Evolutionary conservation across 2,113 vertebrate species (phyloP).

Genomic region (Haliaeetus leucogaster): DNA sequence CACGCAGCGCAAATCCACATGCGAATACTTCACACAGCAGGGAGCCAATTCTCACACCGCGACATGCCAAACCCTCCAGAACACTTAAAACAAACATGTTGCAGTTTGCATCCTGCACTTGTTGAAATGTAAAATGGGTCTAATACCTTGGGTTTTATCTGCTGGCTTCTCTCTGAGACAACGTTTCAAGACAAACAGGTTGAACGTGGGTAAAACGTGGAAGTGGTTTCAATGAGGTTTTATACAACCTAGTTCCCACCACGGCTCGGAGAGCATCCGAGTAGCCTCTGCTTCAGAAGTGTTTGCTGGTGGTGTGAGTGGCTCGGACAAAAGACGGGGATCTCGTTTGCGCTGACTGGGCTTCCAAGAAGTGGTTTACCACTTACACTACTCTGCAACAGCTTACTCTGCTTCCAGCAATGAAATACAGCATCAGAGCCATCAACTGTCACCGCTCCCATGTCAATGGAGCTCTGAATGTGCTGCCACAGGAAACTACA

Average conservation of each 20-base stretch:
- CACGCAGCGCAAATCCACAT: constrained; percentile 20
- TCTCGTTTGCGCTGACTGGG: neutral
- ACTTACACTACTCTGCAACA: neutral
- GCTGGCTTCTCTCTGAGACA: constrained; percentile 21
- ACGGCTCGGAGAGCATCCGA: neutral
- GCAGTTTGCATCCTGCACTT: neutral
- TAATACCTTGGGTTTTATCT: neutral
- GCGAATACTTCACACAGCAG: neutral
- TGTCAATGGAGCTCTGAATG: neutral
- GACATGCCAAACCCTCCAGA: neutral
- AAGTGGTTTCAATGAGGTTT: constrained; percentile 50
- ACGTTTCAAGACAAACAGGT: neutral
- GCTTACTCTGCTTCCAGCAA: neutral
- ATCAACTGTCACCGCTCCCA: fast-evolving
- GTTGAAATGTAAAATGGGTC: neutral
- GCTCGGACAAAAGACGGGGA: neutral
- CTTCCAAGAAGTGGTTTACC: neutral
- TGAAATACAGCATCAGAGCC: neutral
- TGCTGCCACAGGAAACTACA: neutral
- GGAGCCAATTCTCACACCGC: constrained; percentile 36
- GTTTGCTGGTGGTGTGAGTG: neutral
- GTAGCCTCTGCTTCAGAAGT: neutral
- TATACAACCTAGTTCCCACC: constrained; percentile 13
- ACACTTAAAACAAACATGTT: neutral
- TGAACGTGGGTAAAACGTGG: neutral